Percentiles rank a stretch among this genome's conserved stretches.
Evolutionary conservation across 2,797 vertebrate species (phyloP).

Genomic region (Tolypeutes matacus): DNA sequence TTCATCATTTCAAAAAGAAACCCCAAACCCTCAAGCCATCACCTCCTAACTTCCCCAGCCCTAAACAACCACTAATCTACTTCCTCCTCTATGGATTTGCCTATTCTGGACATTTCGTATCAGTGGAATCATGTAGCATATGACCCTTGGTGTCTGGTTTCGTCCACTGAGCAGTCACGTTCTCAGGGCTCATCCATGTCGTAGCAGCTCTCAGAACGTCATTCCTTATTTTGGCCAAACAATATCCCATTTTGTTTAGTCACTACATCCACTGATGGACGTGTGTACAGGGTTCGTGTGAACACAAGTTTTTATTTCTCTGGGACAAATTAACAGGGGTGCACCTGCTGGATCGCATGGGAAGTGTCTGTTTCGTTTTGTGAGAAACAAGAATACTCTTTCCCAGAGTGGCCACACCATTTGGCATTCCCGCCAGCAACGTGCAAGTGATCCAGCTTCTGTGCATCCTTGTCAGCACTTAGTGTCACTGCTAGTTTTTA

Average conservation of each 20-base stretch:
- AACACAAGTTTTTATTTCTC: background rate
- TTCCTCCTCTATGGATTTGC: background rate
- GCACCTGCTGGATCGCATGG: rapidly evolving
- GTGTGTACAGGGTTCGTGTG: background rate
- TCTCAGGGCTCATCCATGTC: background rate
- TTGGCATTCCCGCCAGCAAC: rapidly evolving
- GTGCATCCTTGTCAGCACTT: rapidly evolving
- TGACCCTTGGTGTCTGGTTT: background rate
- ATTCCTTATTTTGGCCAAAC: background rate
- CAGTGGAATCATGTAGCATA: rapidly evolving
- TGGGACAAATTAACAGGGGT: background rate
- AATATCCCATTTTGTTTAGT: background rate
- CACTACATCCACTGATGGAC: rapidly evolving
- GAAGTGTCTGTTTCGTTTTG: rapidly evolving
- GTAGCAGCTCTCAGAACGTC: rapidly evolving
- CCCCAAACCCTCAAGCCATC: rapidly evolving
- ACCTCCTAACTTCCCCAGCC: background rate
- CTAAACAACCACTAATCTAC: background rate
- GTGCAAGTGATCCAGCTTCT: background rate
- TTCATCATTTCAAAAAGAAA: background rate
- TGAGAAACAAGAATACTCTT: background rate
- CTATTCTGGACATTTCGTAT: background rate
- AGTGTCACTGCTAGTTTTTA: background rate
- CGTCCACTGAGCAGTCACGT: background rate
- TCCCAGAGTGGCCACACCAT: rapidly evolving